phyloP scores from a whole-genome alignment of 2,888 invertebrate genomes.

The Aquatica leii region DNA sequence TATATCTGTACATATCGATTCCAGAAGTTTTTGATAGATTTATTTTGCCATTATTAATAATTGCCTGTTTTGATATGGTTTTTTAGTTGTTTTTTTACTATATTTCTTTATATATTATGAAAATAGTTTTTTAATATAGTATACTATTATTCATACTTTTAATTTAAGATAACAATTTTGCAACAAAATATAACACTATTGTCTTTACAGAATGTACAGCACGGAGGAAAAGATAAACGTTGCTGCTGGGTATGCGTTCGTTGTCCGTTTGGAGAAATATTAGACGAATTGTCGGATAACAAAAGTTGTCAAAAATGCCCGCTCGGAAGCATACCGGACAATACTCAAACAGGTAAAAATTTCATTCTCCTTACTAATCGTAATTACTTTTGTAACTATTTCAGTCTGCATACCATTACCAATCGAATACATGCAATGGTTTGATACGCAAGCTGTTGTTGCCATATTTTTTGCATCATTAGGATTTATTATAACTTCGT shows the following conservation, averaged over 20 bases:
- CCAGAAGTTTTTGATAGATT: too few species aligned
- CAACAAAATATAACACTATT: too few species aligned
- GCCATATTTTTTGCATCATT: slow-evolving; percentile 67
- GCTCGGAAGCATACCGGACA: slow-evolving; percentile 71
- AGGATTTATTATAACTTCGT: slow-evolving; percentile 70
- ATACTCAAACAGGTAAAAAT: slow-evolving; percentile 66
- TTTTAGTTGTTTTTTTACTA: background rate
- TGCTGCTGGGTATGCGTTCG: slow-evolving; percentile 82
- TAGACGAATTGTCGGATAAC: slow-evolving; percentile 63
- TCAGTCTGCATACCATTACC: slow-evolving; percentile 68
- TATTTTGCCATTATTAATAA: too few species aligned
- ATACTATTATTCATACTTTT: background rate
- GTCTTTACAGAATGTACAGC: slow-evolving; percentile 66
- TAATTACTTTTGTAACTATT: slow-evolving; percentile 33
- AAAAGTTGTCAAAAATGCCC: slow-evolving; percentile 67
- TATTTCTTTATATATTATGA: background rate
- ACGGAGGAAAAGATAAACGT: slow-evolving; percentile 67
- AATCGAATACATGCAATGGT: slow-evolving; percentile 70
- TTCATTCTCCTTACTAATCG: slow-evolving; percentile 1
- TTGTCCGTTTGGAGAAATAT: slow-evolving; percentile 70
- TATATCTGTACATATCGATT: too few species aligned
- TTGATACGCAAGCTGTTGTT: slow-evolving; percentile 69
- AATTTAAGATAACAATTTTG: too few species aligned
- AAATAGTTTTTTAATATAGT: background rate
- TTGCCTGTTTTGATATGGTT: background rate